Evolutionary conservation across 2,888 invertebrate genomes (phyloP), one percentile per base, ranked within the genome.

Genomic region (Phania funesta): DNA sequence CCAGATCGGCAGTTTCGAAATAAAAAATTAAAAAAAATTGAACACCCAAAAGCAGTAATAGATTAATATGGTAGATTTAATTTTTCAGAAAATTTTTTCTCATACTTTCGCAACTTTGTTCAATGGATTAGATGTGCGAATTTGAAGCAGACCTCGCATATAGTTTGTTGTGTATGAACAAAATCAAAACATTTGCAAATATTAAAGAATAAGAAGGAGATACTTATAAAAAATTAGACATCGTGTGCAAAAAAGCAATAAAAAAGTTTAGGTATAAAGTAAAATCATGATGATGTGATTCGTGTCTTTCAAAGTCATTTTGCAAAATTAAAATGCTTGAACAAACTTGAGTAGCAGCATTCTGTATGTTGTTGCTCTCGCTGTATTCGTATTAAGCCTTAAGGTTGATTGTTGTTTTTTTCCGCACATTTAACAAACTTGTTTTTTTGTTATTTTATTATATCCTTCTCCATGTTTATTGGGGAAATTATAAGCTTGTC

Each of bases 321-420:
- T 60, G 54, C 60, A 79, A 79, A 79, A 73, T 73, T 52, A 60
- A 79, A 79, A 73, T 73, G 79, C 73, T 67, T 73, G 73, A 79
- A 44, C 60, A 79, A 73, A 67, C 73, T 79, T 79, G 38, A 79
- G 54, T 54, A 6, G 60, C 62, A 58, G 56, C 71, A 41, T 56
- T 64, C 18, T n/a, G n/a, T n/a, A n/a, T n/a, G n/a, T n/a, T n/a
- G n/a, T n/a, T 38, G 48, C 29, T 60, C 26, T 29, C 20, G n/a
- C 67, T 71, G 32, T 26, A 5, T n/a, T 38, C 1, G n/a, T 22
- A 13, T 64, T 64, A 44, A 24, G 74, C 73, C 74, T 29, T 24
- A 54, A 22, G 74, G 16, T 52, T 73, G 20, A 35, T 62, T 73
- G 29, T 71, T 11, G 3, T 50, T 50, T 24, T 3, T 8, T 16